phyloP scores from a whole-genome alignment of 2,888 invertebrate genomes.

The Tachystola acroxantha region DNA sequence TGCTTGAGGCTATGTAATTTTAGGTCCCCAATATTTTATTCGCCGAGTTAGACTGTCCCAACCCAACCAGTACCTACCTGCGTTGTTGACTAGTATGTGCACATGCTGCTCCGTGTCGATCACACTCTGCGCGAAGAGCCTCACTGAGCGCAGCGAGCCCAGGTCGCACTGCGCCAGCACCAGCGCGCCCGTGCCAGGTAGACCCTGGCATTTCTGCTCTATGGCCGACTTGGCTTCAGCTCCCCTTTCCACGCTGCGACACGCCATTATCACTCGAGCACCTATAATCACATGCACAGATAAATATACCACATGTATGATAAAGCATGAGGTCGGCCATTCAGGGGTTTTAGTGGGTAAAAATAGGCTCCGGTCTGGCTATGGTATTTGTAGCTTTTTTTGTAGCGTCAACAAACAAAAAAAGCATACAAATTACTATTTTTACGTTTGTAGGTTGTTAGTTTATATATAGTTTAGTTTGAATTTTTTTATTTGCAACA shows the following conservation, averaged over 20 bases:
- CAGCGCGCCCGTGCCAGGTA: constrained; percentile 63
- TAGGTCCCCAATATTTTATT: too few species aligned
- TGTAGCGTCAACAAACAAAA: too few species aligned
- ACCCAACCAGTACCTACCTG: constrained; percentile 57
- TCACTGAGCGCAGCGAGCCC: constrained; percentile 76
- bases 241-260: constrained; percentile 73
- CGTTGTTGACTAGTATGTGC: constrained; percentile 84
- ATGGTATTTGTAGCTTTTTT: too few species aligned
- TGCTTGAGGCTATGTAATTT: too few species aligned
- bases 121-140: constrained; percentile 76
- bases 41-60: too few species aligned
- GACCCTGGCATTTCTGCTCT: constrained; percentile 50
- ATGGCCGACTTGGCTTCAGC: constrained; percentile 77
- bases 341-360: background rate
- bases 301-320: too few species aligned
- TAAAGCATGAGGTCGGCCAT: background rate
- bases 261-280: constrained; percentile 77
- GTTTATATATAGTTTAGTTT: too few species aligned
- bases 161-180: constrained; percentile 77
- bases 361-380: too few species aligned
- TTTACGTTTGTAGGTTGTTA: too few species aligned
- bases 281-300: too few species aligned
- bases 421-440: too few species aligned
- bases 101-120: constrained; percentile 76
- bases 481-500: too few species aligned